These are phyloP conservation scores for Tiliqua scincoides DNA, from an alignment of 2,113 vertebrate genomes.

Conservation along the genomic window DNA sequence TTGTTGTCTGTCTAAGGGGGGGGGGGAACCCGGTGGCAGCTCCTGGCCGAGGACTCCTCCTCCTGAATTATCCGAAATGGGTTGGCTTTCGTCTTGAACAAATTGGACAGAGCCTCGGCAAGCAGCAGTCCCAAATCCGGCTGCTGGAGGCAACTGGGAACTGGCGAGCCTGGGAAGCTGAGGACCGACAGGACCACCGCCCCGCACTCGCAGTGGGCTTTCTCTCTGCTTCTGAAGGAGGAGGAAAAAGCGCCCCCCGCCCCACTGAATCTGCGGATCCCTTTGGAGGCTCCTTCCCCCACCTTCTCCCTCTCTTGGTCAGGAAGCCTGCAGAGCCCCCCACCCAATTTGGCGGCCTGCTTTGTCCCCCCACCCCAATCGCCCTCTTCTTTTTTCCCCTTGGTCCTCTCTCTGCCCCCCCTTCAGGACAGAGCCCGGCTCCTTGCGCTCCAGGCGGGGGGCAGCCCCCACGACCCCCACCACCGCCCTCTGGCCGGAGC, in stretches of 20 bases:
- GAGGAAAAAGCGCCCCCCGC: neutral
- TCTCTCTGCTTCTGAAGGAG: neutral
- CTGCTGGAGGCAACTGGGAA: constrained; percentile 90
- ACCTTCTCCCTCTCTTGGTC: neutral
- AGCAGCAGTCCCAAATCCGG: constrained; percentile 94
- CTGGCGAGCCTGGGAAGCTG: constrained; percentile 82
- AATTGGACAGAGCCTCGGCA: constrained; percentile 92
- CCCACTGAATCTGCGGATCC: too few species aligned
- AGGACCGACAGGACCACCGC: neutral
- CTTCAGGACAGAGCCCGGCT: constrained; percentile 64
- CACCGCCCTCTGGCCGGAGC: neutral
- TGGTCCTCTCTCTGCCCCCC: constrained; percentile 67
- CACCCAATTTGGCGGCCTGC: neutral
- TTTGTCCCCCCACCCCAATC: neutral
- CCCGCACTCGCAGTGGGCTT: neutral
- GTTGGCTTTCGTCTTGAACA: constrained; percentile 96
- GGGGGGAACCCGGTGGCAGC: constrained; percentile 78
- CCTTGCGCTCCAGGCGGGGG: constrained; percentile 27
- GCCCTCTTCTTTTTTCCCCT: neutral
- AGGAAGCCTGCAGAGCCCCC: neutral
- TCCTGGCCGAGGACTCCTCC: constrained; percentile 92
- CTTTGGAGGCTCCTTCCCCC: neutral
- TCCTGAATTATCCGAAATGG: constrained; percentile 99
- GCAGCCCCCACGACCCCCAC: neutral
- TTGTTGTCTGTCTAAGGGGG: constrained; percentile 95